Conservation (phyloP, 2,113 vertebrate species). For the Anhinga rufa region DNA sequence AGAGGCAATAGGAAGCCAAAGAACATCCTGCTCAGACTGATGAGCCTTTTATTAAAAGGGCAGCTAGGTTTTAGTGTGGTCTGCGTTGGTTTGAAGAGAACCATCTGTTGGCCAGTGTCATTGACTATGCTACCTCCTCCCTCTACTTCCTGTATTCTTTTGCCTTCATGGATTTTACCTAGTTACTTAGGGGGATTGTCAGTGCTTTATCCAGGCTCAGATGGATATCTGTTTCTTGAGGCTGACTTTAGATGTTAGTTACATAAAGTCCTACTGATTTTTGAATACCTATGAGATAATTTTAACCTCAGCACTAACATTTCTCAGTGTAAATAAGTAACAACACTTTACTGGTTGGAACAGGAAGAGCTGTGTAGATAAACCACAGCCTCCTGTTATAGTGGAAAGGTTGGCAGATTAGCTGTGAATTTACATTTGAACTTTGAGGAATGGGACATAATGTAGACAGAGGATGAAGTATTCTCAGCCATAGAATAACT, state of each 20-base stretch:
- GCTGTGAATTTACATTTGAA: not conserved
- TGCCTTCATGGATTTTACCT: not conserved
- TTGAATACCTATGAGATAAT: not conserved
- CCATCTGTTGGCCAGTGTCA: not conserved
- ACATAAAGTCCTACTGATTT: not conserved
- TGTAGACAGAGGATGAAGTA: not conserved
- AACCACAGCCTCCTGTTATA: not conserved
- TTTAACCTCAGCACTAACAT: not conserved
- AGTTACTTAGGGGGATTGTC: not conserved
- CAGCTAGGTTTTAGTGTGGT: not conserved
- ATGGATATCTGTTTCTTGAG: not conserved
- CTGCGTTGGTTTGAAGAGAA: not conserved
- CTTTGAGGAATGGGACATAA: not conserved
- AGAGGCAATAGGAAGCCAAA: not conserved
- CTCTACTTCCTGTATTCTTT: not conserved
- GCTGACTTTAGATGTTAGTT: not conserved
- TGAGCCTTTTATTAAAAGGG: not conserved
- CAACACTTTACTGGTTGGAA: not conserved
- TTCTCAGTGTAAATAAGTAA: not conserved
- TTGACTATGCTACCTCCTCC: not conserved
- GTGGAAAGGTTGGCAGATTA: not conserved
- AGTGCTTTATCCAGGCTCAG: not conserved
- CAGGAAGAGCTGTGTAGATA: not conserved
- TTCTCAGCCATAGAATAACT: not conserved
- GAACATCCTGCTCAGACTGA: not conserved